Evolutionary conservation across 2,113 vertebrate genomes (phyloP).

Genomic region (Ailurus styani): DNA sequence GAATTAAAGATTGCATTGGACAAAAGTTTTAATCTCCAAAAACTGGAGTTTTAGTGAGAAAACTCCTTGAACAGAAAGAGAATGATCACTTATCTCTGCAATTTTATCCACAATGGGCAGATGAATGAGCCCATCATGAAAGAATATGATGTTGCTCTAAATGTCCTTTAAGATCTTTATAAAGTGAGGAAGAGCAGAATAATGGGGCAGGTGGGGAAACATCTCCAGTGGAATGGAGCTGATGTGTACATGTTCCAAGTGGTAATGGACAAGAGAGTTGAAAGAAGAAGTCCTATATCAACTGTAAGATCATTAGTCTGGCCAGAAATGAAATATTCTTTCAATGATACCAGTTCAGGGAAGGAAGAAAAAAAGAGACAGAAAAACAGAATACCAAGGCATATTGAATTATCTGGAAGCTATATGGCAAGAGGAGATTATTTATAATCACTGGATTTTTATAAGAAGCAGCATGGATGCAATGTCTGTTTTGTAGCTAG

Average conservation of each 20-base stretch:
- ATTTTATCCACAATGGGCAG: slow-evolving; percentile 5
- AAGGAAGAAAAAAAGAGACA: background rate
- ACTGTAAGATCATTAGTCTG: background rate
- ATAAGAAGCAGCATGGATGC: slow-evolving; percentile 2
- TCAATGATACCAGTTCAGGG: background rate
- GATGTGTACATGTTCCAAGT: background rate
- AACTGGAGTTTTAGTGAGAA: slow-evolving; percentile 34
- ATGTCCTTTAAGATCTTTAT: background rate
- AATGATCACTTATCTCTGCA: background rate
- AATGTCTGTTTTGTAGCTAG: background rate
- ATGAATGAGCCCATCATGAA: slow-evolving; percentile 1
- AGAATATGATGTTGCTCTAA: background rate
- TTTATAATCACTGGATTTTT: slow-evolving; percentile 37
- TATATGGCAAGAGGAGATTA: background rate
- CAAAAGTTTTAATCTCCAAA: background rate
- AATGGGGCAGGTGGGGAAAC: background rate
- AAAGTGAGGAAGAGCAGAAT: background rate
- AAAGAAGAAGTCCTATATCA: background rate
- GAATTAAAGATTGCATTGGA: background rate
- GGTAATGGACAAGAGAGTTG: background rate
- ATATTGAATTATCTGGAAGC: slow-evolving; percentile 25
- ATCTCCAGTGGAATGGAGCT: background rate
- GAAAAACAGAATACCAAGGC: background rate
- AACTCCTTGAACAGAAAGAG: background rate
- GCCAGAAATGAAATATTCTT: slow-evolving; percentile 2